Evolutionary conservation across 1,140 invertebrate species (phyloP).

Genomic region (Pseudomyrmex pallidus): DNA sequence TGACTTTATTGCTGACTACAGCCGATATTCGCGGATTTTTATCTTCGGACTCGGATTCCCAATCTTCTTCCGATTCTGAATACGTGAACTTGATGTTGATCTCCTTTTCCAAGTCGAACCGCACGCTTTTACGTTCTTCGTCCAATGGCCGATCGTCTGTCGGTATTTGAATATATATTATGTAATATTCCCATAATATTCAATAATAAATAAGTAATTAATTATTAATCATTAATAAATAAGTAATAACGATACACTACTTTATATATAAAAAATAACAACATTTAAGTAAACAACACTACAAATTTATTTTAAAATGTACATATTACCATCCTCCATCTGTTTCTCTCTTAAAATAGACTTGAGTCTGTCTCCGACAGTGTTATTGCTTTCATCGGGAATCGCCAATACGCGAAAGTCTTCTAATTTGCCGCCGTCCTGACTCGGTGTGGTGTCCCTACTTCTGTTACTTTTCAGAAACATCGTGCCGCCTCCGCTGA

Average conservation of each 20-base stretch:
- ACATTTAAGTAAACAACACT: background rate
- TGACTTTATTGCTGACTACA: constrained; percentile 47
- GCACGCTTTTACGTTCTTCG: constrained; percentile 90
- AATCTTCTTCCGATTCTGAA: constrained; percentile 86
- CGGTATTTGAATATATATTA: background rate
- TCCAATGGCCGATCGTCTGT: constrained; percentile 85
- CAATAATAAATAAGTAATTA: background rate
- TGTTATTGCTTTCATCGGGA: constrained; percentile 66
- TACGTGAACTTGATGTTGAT: constrained; percentile 81
- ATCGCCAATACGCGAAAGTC: constrained; percentile 72
- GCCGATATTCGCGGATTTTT: constrained; percentile 75
- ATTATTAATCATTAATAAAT: too few species aligned
- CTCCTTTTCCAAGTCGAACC: constrained; percentile 87
- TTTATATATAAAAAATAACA: background rate
- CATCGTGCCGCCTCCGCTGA: constrained; percentile 88
- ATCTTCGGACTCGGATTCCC: constrained; percentile 82
- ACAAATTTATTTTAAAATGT: constrained; percentile 3
- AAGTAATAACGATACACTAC: too few species aligned
- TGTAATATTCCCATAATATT: background rate
- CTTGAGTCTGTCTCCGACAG: constrained; percentile 86
- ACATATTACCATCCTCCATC: constrained; percentile 84
- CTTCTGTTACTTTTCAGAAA: constrained; percentile 89
- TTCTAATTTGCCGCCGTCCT: constrained; percentile 77
- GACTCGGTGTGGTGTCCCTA: constrained; percentile 81
- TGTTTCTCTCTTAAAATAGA: constrained; percentile 90